Base-by-base conservation (phyloP, 1,140 invertebrate genomes). In the Leptonema lineaticorne region DNA sequence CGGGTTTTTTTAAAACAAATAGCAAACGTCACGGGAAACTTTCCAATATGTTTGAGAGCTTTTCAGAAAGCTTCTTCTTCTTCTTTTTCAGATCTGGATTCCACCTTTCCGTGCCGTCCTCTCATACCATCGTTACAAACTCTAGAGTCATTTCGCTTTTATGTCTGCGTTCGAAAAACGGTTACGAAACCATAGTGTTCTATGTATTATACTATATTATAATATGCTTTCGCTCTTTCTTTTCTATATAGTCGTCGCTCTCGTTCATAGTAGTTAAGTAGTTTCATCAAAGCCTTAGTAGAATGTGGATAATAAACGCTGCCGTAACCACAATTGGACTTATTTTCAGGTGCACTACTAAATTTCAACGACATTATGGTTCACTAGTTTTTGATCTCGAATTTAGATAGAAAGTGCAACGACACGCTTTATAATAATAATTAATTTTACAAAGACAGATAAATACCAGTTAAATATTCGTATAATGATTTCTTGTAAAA, bases 41-140 rank as follows among this genome's bases (percentile, higher is more conserved):
- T 71, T 71, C 70, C 70, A 71, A 68, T 71, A 71, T 71, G 70
- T 68, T 64, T 68, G 65, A 71, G 70, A 71, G 67, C 67, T 68
- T 71, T 64, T 68, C 60, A 30, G n/a, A n/a, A n/a, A n/a, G n/a
- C n/a, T n/a, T n/a, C n/a, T n/a, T n/a, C n/a, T n/a, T 27, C 46
- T 37, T 37, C n/a, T 37, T 37, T 37, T 37, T 8, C n/a, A n/a
- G n/a, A n/a, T n/a, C n/a, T n/a, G n/a, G n/a, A n/a, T n/a, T n/a
- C 37, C 37, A 33, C 37, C 37, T 16, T 11, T 16, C 37, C 37
- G 11, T 41, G 11, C 9, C 37, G n/a, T 41, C 37, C 37, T 11
- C 9, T 41, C 37, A 1, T 41, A 9, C 37, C 2, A 4, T 41
- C 9, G 11, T 16, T 16, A 41, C 37, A 41, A 41, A 41, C 37